Evolutionary conservation across 2,888 invertebrate genomes (phyloP).

Genomic region (Macrosiphum euphorbiae): DNA sequence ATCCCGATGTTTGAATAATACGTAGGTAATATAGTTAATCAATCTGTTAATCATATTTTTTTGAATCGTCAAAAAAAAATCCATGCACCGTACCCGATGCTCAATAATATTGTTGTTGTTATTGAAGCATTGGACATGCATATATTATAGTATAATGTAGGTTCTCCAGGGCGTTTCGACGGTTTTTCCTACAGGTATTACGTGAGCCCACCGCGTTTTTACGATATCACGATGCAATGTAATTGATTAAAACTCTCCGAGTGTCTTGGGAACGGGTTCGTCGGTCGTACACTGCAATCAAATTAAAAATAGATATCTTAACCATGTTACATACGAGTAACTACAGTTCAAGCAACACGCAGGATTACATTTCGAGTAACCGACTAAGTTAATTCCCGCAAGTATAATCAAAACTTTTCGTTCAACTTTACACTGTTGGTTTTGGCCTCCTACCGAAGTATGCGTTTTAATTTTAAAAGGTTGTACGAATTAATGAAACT

Average conservation of each 20-base stretch:
- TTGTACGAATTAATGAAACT: conserved; percentile 41
- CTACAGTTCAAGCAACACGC: conserved; percentile 23
- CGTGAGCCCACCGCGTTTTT: neutral
- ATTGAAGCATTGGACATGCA: neutral
- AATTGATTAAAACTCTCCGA: neutral
- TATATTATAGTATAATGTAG: neutral
- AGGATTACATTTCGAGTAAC: conserved; percentile 23
- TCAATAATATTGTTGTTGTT: neutral
- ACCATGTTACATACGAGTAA: conserved; percentile 26
- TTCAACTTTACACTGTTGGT: conserved; percentile 23
- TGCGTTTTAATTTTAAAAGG: conserved; percentile 43
- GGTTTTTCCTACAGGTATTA: neutral
- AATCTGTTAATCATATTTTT: neutral
- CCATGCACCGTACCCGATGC: neutral
- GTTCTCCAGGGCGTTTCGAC: neutral
- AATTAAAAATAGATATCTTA: conserved; percentile 37
- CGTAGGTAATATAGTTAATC: neutral
- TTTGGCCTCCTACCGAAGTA: conserved; percentile 5
- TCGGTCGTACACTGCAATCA: neutral
- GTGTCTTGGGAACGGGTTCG: neutral
- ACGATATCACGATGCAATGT: neutral
- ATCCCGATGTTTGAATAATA: neutral
- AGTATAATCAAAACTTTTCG: conserved; percentile 55
- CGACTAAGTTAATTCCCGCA: conserved; percentile 36
- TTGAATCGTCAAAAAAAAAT: neutral